Conservation (phyloP, 2,113 vertebrate species). For the Xiphophorus hellerii region DNA sequence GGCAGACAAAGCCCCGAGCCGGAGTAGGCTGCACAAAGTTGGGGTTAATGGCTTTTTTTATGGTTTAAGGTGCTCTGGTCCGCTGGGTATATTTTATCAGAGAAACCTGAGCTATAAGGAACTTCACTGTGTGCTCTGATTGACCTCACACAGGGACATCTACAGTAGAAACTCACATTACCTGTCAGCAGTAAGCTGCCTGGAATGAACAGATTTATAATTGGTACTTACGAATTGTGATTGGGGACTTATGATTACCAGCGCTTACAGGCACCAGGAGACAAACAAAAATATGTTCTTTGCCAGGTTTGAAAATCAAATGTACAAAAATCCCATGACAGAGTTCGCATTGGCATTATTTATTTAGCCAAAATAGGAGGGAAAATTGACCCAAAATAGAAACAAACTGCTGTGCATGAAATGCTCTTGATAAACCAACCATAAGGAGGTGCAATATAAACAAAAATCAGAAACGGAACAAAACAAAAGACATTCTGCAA, state of each 20-base stretch:
- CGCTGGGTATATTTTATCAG: conserved; percentile 10
- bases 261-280: background rate
- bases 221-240: background rate
- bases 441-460: too few relatives aligned
- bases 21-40: conserved; percentile 3
- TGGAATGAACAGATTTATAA: background rate
- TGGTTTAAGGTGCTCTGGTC: conserved; percentile 25
- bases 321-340: too few relatives aligned
- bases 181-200: background rate
- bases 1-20: conserved; percentile 22
- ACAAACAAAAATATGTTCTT: background rate
- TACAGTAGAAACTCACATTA: background rate
- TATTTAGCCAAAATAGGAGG: too few relatives aligned
- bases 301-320: too few relatives aligned
- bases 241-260: background rate
- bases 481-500: too few relatives aligned
- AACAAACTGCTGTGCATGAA: too few relatives aligned
- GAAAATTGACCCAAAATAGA: too few relatives aligned
- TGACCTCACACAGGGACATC: background rate
- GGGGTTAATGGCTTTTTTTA: conserved; percentile 35
- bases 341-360: too few relatives aligned
- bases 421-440: too few relatives aligned
- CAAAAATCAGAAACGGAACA: too few relatives aligned
- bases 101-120: background rate
- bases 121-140: background rate